Conservation (phyloP, 23 tunicate genomes). For the Oikopleura dioica region DNA sequence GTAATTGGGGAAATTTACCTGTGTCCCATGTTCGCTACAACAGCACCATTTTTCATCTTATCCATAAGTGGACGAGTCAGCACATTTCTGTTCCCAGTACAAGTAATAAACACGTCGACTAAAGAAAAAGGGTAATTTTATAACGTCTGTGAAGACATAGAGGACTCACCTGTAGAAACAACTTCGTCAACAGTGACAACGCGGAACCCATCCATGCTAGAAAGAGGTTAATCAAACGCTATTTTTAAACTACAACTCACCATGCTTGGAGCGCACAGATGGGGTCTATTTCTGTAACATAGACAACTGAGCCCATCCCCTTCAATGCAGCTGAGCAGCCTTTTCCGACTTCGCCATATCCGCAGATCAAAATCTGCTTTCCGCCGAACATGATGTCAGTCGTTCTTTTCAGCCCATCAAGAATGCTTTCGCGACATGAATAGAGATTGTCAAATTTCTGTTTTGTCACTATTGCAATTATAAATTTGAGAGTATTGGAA, state of each 20-base stretch:
- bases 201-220: slow-evolving; percentile 9
- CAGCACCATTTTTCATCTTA: not conserved
- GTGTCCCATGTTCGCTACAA: slow-evolving; percentile 12
- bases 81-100: slow-evolving; percentile 7
- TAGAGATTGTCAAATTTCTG: slow-evolving; percentile 13
- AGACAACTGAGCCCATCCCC: slow-evolving; percentile 11
- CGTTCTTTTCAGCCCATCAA: not conserved
- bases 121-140: no score
- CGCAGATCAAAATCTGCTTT: slow-evolving; percentile 1
- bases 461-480: no score
- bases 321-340: slow-evolving; percentile 12
- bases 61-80: not conserved
- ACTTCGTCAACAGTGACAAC: not conserved
- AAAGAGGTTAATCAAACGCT: no score
- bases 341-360: slow-evolving; percentile 13
- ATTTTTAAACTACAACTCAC: no score
- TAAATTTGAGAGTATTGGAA: no score
- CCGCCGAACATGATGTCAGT: slow-evolving; percentile 13
- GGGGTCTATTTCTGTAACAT: slow-evolving; percentile 6
- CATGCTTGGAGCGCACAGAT: slow-evolving; percentile 5
- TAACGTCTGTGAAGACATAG: no score
- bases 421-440: slow-evolving; percentile 1
- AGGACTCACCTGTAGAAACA: no score
- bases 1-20: no score
- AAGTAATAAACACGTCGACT: slow-evolving; percentile 5